Evolutionary conservation across 2,888 invertebrate genomes (phyloP), one percentile per base, ranked within the genome.

Genomic region (Microchrysa polita): DNA sequence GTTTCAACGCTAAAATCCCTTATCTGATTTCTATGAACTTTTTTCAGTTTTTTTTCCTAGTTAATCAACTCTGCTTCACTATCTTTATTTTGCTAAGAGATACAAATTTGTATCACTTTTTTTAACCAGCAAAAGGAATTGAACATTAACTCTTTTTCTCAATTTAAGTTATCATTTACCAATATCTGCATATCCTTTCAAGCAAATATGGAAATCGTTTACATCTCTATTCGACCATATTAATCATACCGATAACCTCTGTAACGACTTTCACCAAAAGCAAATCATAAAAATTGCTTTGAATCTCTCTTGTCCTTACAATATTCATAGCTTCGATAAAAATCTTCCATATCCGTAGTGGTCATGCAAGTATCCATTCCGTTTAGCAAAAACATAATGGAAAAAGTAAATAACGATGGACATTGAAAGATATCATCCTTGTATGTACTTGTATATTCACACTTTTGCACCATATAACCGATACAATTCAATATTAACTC

Each of bases 281-380:
- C n/a, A 5, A 61, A 48, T n/a, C 72, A 72, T 72, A 72, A 72
- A 72, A 72, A 44, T 60, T 48, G 18, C 57, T 44, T 72, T 53
- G 53, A 60, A 59, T 12, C 44, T 48, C 44, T 48, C 60, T 72
- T 72, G 72, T 72, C 57, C 59, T 44, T 42, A 48, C 72, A 72
- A 10, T 34, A 55, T 67, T 72, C 72, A 72, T 72, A 7, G 23
- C 42, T 55, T 9, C 63, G 75, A 75, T 75, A 75, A n/a, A 63
- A 69, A 75, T 75, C 75, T 75, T 75, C 71, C 61, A 75, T 75
- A 75, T 75, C 75, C 75, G 75, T 74, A 57, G 20, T 52, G 67
- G 52, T 71, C 67, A 65, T n/a, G 14, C 22, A 61, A 40, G 16
- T 22, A 5, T 65, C 18, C 18, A 42, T 44, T 42, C 10, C 48